These are phyloP conservation scores for Esox lucius DNA, from an alignment of 2,797 vertebrate species.

Conservation along the genomic window DNA sequence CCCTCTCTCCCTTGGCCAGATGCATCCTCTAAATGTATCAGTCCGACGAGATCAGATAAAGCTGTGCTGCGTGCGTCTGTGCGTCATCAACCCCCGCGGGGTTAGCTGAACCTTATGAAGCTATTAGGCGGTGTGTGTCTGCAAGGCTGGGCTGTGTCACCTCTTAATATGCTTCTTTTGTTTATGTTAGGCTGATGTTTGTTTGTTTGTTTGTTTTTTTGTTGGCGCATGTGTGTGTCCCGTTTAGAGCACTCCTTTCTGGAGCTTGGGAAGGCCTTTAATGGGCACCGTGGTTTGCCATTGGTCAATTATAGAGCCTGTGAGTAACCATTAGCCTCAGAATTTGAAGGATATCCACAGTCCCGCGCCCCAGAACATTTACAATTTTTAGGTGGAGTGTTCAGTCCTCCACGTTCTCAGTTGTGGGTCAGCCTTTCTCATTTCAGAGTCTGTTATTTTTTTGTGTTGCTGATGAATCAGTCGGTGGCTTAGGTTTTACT, in stretches of 20 bases:
- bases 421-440: background rate
- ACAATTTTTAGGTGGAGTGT: background rate
- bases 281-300: background rate
- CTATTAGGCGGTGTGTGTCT: background rate
- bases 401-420: background rate
- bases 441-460: background rate
- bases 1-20: slow-evolving; percentile 68
- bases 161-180: slow-evolving; percentile 39
- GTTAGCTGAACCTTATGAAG: too few species aligned
- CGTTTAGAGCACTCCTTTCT: background rate
- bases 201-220: slow-evolving; percentile 35
- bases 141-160: background rate
- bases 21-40: slow-evolving; percentile 63
- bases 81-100: background rate
- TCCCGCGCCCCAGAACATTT: background rate
- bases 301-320: background rate
- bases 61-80: background rate
- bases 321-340: background rate
- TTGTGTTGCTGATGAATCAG: slow-evolving; percentile 54
- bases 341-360: background rate
- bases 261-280: background rate
- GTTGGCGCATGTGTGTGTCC: slow-evolving; percentile 27
- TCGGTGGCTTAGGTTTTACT: slow-evolving; percentile 67
- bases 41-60: background rate
- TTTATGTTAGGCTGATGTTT: slow-evolving; percentile 30